Evolutionary conservation across 2,113 vertebrate species (phyloP).

Genomic region (Tetrax tetrax): DNA sequence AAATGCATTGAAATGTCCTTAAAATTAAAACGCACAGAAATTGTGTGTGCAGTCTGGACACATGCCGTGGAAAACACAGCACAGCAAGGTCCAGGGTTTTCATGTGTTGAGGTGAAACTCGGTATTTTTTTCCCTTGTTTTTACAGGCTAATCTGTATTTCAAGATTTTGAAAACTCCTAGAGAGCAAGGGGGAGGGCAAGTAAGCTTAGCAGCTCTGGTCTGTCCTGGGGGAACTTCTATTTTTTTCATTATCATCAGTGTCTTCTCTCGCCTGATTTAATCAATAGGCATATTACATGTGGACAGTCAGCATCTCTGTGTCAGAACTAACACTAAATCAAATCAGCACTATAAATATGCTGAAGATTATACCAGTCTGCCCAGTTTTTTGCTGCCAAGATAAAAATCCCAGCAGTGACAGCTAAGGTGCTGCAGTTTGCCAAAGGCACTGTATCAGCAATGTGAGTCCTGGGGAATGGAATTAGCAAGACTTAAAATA

Average conservation of each 20-base stretch:
- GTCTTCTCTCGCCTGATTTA: not conserved
- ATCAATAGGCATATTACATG: not conserved
- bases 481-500: not conserved
- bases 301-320: not conserved
- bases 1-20: not conserved
- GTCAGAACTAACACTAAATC: not conserved
- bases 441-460: not conserved
- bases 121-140: not conserved
- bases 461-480: not conserved
- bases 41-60: accelerated
- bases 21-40: not conserved
- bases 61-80: accelerated
- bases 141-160: not conserved
- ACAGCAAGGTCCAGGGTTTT: not conserved
- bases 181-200: accelerated
- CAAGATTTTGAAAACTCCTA: not conserved
- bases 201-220: not conserved
- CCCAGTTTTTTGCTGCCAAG: not conserved
- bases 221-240: not conserved
- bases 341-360: not conserved
- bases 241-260: not conserved
- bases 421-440: not conserved
- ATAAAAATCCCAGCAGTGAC: not conserved
- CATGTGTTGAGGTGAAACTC: accelerated
- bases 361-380: not conserved